Evolutionary conservation across 2,888 invertebrate genomes (phyloP), one percentile per base, ranked within the genome.

Genomic region (Drosophila diplacantha): DNA sequence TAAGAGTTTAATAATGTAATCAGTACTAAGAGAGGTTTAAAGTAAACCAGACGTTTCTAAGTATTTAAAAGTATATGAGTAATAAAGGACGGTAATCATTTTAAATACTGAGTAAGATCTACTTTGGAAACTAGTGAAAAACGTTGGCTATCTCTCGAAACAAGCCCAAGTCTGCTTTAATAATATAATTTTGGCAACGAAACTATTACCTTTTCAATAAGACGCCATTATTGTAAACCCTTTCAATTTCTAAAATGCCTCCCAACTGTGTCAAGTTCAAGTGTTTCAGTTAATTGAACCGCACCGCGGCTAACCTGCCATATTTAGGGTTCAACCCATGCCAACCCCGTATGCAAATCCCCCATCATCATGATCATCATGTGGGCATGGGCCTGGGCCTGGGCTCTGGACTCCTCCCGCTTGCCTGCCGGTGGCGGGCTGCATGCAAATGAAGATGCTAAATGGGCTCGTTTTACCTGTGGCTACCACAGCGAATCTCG

Each of bases 401-500:
- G 37, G 65, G 54, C 47, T 31, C 41, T 51, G 29, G 29, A 52
- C 41, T 61, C 32, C 62, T 47, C 59, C 59, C 53, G 51, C 54
- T 5, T 18, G 14, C 24, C 24, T 8, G 20, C 20, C 22, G 47
- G 46, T 43, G 34, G 51, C 47, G 69, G 51, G 68, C 43, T 43
- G 81, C 81, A 78, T 78, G 83, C 77, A 69, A 78, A 78, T 82
- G 66, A 71, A 67, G 77, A 74, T 75, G 77, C 68, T 51, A 49
- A 56, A 46, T 41, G 44, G 34, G 34, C 35, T 37, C 35, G 56
- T 37, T 69, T 39, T 54, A 51, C 58, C 44, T 34, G 46, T 35
- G 46, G 41, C 56, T 64, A 65, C 49, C 66, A 32, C 20, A 50
- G 16, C 14, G 43, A 49, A 56, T 69, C 69, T 60, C n/a, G 31